phyloP scores from a whole-genome alignment of 2,888 invertebrate species.

The Hermodice carunculata region DNA sequence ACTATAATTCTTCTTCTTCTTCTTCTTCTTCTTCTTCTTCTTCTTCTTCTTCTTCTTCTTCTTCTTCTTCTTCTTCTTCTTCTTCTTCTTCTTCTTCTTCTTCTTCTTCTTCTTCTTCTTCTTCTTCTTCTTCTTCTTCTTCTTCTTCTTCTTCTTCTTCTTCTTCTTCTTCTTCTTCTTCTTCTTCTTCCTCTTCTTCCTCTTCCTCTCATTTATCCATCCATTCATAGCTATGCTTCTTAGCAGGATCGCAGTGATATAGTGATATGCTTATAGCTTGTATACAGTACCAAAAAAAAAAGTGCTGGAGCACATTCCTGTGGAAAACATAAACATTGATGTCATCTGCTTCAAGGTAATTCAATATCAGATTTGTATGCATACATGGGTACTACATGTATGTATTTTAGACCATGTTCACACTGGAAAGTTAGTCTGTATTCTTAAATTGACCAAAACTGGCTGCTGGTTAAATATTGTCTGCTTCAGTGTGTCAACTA shows the following conservation, averaged over 20 bases:
- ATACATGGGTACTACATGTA: too few species aligned
- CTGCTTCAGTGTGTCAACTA: too few species aligned
- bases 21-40: not conserved
- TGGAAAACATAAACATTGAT: too few species aligned
- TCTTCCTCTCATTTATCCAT: slow-evolving; percentile 1
- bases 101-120: slow-evolving; percentile 12
- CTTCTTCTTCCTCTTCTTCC: not conserved
- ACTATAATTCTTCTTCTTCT: too few species aligned
- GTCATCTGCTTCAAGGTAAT: too few species aligned
- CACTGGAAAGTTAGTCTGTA: too few species aligned
- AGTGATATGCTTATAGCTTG: not conserved
- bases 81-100: slow-evolving; percentile 17
- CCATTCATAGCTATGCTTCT: not conserved
- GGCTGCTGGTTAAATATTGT: too few species aligned
- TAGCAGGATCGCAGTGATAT: not conserved
- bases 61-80: not conserved
- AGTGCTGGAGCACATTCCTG: not conserved
- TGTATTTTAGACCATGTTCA: too few species aligned
- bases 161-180: not conserved
- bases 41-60: not conserved
- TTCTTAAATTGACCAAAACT: too few species aligned
- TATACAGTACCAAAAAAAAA: not conserved
- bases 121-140: slow-evolving; percentile 5
- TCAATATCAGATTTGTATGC: too few species aligned
- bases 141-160: not conserved